Evolutionary conservation across 2,797 vertebrate species (phyloP).

Genomic region (Acanthurus lineatus): DNA sequence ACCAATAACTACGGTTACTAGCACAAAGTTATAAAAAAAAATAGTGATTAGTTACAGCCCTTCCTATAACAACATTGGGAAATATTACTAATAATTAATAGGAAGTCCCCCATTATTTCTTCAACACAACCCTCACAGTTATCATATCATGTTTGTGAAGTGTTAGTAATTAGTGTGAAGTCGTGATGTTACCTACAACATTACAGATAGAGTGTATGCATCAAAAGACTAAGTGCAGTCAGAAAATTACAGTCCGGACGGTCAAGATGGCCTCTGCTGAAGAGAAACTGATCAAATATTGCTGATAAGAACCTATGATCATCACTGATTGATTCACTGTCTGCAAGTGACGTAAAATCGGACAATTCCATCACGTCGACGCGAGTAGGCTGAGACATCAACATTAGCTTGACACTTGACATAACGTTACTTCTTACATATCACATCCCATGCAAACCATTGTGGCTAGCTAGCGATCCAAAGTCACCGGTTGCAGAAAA

Average conservation of each 20-base stretch:
- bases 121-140: background rate
- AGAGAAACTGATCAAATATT: conserved; percentile 28
- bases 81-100: background rate
- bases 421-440: background rate
- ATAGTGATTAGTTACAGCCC: no score
- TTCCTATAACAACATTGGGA: no score
- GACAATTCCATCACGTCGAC: conserved; percentile 4
- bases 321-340: conserved; percentile 13
- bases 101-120: background rate
- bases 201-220: background rate
- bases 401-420: background rate
- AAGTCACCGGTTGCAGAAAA: background rate
- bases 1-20: no score
- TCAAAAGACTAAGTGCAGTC: background rate
- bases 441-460: background rate
- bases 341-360: conserved; percentile 15
- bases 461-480: background rate
- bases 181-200: background rate
- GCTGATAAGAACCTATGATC: conserved; percentile 18
- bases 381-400: background rate
- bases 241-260: background rate
- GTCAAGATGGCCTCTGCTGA: conserved; percentile 44
- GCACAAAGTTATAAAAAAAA: background rate
- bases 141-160: background rate
- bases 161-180: background rate